phyloP scores from a whole-genome alignment of 2,113 vertebrate genomes.

The Bufo bufo region DNA sequence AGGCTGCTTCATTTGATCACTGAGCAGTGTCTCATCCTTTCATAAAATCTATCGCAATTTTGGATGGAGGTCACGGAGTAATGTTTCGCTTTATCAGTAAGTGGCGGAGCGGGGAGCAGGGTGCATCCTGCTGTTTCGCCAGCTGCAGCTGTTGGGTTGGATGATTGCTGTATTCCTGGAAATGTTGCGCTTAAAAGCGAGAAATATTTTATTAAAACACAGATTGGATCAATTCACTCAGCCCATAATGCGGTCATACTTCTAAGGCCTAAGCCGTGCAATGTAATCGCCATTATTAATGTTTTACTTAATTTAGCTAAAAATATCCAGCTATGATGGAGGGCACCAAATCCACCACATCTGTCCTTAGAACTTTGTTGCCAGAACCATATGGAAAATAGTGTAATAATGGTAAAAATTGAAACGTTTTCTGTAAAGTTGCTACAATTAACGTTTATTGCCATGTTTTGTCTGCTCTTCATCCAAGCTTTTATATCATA shows the following conservation, averaged over 20 bases:
- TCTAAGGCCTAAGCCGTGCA: slow-evolving; percentile 16
- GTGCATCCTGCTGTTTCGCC: slow-evolving; percentile 43
- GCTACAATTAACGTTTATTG: neutral
- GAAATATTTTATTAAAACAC: slow-evolving; percentile 44
- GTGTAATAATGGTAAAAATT: neutral
- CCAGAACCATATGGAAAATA: neutral
- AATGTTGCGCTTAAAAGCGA: slow-evolving; percentile 41
- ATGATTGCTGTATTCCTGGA: slow-evolving; percentile 51
- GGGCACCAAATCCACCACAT: neutral
- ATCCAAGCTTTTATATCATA: neutral
- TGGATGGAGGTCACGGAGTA: slow-evolving; percentile 41
- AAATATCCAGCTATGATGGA: neutral
- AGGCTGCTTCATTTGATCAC: slow-evolving; percentile 21
- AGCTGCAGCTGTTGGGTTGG: slow-evolving; percentile 41
- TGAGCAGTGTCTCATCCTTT: slow-evolving; percentile 47
- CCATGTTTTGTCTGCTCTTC: neutral
- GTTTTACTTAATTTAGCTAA: slow-evolving; percentile 28
- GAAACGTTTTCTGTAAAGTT: neutral
- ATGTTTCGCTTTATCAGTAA: slow-evolving; percentile 51
- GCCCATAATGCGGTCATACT: slow-evolving; percentile 9
- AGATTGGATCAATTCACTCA: slow-evolving; percentile 43
- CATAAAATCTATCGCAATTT: slow-evolving; percentile 49
- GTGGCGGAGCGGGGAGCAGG: slow-evolving; percentile 7
- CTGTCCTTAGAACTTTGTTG: neutral
- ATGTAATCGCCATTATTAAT: slow-evolving; percentile 11